Evolutionary conservation across 35 echinoderm and acorn worm genomes (phyloP).

Genomic region (Nesometra sesokonis): DNA sequence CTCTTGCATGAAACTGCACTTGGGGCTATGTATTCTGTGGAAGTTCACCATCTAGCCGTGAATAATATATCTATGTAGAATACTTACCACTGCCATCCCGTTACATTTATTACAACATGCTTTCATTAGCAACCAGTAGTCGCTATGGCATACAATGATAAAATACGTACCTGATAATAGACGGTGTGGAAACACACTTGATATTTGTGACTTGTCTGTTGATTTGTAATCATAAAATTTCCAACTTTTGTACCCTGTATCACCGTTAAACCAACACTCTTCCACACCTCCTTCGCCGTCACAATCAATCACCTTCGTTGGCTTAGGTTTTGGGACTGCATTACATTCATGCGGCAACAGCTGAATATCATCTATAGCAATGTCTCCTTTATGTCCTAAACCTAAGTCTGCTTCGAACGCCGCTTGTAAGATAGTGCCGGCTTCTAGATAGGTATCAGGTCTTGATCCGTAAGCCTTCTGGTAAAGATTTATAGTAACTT

Average conservation of each 20-base stretch:
- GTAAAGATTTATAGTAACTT: background rate
- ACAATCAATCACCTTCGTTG: background rate
- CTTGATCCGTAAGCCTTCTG: background rate
- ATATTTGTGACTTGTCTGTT: background rate
- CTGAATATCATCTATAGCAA: constrained; percentile 5
- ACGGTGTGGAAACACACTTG: background rate
- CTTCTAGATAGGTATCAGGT: background rate
- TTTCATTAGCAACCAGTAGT: too few relatives aligned
- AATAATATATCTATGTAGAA: too few relatives aligned
- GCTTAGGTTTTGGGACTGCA: background rate
- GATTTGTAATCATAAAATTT: background rate
- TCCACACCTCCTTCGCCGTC: background rate
- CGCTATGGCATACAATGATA: too few relatives aligned
- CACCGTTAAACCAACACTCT: background rate
- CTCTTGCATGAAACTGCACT: too few relatives aligned
- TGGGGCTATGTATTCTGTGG: too few relatives aligned
- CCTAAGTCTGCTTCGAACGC: background rate
- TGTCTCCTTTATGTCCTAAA: background rate
- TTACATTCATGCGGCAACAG: background rate
- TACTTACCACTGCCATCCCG: too few relatives aligned
- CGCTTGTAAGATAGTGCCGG: background rate
- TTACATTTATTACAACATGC: too few relatives aligned
- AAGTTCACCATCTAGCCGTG: too few relatives aligned
- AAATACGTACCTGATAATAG: background rate
- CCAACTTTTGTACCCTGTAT: background rate